Evolutionary conservation across 2,113 vertebrate species (phyloP).

Genomic region (Rhinolophus ferrumequinum): DNA sequence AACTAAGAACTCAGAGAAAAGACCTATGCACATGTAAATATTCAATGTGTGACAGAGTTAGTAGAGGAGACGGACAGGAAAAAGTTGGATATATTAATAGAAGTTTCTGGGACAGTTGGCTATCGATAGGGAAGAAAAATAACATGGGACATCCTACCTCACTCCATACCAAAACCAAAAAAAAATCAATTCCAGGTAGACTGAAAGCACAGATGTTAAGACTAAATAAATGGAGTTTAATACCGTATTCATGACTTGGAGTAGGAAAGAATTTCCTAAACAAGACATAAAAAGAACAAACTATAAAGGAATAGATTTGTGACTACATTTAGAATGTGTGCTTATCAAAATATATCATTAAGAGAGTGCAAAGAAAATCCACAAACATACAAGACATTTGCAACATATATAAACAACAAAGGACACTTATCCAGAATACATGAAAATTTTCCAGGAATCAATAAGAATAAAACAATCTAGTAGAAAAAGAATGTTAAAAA

Average conservation of each 20-base stretch:
- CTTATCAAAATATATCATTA: not conserved
- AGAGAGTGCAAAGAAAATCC: not conserved
- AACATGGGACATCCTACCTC: not conserved
- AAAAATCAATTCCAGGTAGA: not conserved
- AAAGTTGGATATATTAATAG: not conserved
- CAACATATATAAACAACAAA: not conserved
- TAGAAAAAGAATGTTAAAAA: not conserved
- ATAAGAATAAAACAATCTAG: not conserved
- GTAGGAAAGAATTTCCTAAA: not conserved
- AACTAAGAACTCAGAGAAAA: not conserved
- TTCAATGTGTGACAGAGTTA: not conserved
- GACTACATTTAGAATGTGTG: not conserved
- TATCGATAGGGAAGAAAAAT: not conserved
- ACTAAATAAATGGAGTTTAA: not conserved
- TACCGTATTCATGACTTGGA: not conserved
- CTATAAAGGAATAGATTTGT: not conserved
- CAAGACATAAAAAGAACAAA: not conserved
- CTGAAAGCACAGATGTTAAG: constrained; percentile 25
- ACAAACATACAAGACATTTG: not conserved
- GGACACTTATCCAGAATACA: not conserved
- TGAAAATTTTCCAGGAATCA: not conserved
- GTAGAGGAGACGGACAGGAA: not conserved
- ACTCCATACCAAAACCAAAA: not conserved
- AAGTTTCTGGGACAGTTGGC: not conserved
- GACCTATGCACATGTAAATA: not conserved